Evolutionary conservation across 2,888 invertebrate genomes (phyloP).

Genomic region (Philopedon plagiatum): DNA sequence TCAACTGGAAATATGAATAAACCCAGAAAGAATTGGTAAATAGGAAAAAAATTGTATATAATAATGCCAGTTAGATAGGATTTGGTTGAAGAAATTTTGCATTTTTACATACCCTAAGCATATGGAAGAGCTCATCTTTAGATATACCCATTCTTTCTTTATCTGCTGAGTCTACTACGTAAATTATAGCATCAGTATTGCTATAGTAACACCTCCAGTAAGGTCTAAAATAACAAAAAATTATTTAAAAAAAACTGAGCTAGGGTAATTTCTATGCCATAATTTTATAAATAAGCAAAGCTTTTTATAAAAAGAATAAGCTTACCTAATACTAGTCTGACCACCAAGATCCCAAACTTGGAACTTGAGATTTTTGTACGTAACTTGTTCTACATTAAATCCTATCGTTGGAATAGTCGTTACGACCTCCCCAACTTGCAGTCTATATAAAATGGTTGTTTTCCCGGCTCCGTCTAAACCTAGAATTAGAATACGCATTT

Average conservation of each 20-base stretch:
- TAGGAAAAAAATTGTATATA: too few relatives aligned
- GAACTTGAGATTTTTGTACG: constrained; percentile 99
- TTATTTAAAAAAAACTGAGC: background rate
- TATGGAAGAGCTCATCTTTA: constrained; percentile 97
- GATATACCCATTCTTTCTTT: constrained; percentile 99
- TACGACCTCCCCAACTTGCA: constrained; percentile 99
- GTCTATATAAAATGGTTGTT: constrained; percentile 97
- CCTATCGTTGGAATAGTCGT: constrained; percentile 99
- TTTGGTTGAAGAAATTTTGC: too few relatives aligned
- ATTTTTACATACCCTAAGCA: constrained; percentile 85
- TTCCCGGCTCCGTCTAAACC: constrained; percentile 99
- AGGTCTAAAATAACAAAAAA: constrained; percentile 78
- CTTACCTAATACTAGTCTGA: constrained; percentile 96
- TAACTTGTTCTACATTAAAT: constrained; percentile 99
- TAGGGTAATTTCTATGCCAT: too few relatives aligned
- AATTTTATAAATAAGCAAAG: too few relatives aligned
- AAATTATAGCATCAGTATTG: constrained; percentile 99
- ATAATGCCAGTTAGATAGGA: too few relatives aligned
- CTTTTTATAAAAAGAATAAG: background rate
- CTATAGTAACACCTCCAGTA: constrained; percentile 99
- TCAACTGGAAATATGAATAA: too few relatives aligned
- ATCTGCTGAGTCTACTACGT: constrained; percentile 99
- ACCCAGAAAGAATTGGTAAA: too few relatives aligned
- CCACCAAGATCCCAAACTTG: constrained; percentile 99
- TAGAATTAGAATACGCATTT: constrained; percentile 97